Base-by-base conservation (phyloP, 2,113 vertebrate species). In the Typhlomys cinereus region DNA sequence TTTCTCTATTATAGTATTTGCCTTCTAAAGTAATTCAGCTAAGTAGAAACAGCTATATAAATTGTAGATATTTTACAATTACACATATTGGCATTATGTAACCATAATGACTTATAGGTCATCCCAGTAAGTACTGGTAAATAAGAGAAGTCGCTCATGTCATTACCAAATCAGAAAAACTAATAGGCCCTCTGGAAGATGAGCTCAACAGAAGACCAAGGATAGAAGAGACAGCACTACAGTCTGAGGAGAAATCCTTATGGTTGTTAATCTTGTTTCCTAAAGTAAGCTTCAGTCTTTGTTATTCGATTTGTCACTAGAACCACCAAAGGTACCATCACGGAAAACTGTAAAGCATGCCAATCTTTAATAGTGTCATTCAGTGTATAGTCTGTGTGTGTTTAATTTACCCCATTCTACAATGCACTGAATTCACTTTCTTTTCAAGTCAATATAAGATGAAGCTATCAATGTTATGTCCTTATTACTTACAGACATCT, bases 21-120 rank as follows among this genome's bases (percentile, higher is more conserved):
- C 52, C 95, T 94, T 95, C 91, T 94, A 85, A 95, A 95, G 80
- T 84, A 94, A 95, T 93, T 92, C 80, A 93, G 85, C 86, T 78
- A 94, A 84, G 34, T 50, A 89, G 80, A 95, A 93, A 87, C 61
- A 91, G 80, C 76, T 87, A 78, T 44, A 95, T 90, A 71, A 83
- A 67, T 18, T 67, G 34, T 69, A 69, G 81, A 25, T 86, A 92
- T 92, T 90, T 71, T 54, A 62, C 34, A 94, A 93, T 61, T 36
- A 93, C 89, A 73, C 20, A 73, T 41, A 46, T 61, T 91, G 46
- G 75, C 39, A 95, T 91, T 89, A 88, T 54, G n/a, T 92, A 95
- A 96, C 88, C 89, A 96, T 92, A 96, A 81, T 75, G 62, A 96
- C 89, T 84, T 67, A 71, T 89, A 8, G 50, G 61, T 82, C 46